Conservation (phyloP, 2,888 invertebrate genomes). For the Aleiodes leptofemur region DNA sequence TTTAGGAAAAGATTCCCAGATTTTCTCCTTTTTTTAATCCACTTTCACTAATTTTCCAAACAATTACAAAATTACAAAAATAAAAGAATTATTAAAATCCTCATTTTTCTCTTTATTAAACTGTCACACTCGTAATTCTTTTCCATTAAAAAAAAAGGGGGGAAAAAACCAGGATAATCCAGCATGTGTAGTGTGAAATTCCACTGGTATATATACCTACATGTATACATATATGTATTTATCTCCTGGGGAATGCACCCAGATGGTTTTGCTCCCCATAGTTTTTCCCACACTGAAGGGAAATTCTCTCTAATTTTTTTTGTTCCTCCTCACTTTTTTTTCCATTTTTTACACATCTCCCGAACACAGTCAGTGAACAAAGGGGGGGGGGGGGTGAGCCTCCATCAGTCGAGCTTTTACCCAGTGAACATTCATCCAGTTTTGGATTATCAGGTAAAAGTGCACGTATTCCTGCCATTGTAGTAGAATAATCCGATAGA, state of each 20-base stretch:
- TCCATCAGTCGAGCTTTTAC: slow-evolving; percentile 28
- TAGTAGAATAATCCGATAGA: slow-evolving; percentile 43
- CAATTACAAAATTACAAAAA: too few relatives aligned
- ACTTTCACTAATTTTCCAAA: too few relatives aligned
- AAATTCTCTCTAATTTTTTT: slow-evolving; percentile 16
- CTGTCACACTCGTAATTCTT: neutral
- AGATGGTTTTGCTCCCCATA: slow-evolving; percentile 31
- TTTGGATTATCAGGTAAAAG: slow-evolving; percentile 40
- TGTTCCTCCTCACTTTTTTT: slow-evolving; percentile 1
- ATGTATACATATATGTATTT: neutral
- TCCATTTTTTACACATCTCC: neutral
- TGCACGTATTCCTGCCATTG: slow-evolving; percentile 37
- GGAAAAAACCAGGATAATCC: slow-evolving; percentile 12
- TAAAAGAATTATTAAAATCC: too few relatives aligned
- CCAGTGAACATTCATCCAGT: slow-evolving; percentile 36
- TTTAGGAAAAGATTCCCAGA: too few relatives aligned
- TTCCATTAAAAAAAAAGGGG: neutral
- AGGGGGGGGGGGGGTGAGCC: neutral
- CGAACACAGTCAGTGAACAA: neutral
- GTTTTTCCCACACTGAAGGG: slow-evolving; percentile 13
- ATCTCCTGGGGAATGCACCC: neutral
- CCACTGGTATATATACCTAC: neutral
- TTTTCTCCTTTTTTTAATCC: too few relatives aligned
- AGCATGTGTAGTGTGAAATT: slow-evolving; percentile 17
- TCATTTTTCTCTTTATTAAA: too few relatives aligned